A percentile compares a stretch with the other conserved stretches of the same genome.
These are phyloP conservation scores for Macrotrachela quadricornifera DNA, from an alignment of 1,140 invertebrate genomes.

Conservation along the genomic window DNA sequence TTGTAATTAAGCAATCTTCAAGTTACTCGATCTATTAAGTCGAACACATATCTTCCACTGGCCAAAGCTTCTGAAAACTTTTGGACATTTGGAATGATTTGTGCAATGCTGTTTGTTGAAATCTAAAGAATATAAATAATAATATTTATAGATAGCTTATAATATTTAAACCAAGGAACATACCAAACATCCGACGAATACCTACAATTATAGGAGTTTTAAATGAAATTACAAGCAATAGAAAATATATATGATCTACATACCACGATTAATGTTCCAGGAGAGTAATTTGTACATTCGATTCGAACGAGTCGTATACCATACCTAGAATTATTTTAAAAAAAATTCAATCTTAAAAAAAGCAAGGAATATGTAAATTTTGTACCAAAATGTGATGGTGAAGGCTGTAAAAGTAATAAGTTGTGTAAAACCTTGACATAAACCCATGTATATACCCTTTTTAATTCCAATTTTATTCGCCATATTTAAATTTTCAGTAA, in stretches of 20 bases:
- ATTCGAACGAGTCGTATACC: neutral
- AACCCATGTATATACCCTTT: neutral
- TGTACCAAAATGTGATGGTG: neutral
- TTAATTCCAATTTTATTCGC: constrained; percentile 23
- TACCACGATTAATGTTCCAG: too few species aligned
- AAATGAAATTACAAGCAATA: too few species aligned
- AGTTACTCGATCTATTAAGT: neutral
- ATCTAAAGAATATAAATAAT: too few species aligned
- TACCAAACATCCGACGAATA: too few species aligned
- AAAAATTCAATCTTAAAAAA: too few species aligned
- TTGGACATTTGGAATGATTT: neutral
- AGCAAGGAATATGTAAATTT: neutral
- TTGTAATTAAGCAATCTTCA: too few species aligned
- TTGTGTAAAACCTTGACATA: neutral
- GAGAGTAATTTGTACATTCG: neutral
- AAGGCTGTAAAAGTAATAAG: neutral
- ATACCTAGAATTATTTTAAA: neutral
- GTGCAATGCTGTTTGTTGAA: neutral
- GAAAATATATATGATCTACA: too few species aligned
- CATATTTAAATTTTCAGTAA: constrained; percentile 3
- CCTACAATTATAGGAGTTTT: too few species aligned
- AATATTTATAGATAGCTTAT: too few species aligned
- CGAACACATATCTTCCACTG: neutral
- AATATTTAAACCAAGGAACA: too few species aligned
- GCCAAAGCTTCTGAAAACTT: neutral